phyloP scores from a whole-genome alignment of 2,888 invertebrate species.

The Apocheima hispidaria region DNA sequence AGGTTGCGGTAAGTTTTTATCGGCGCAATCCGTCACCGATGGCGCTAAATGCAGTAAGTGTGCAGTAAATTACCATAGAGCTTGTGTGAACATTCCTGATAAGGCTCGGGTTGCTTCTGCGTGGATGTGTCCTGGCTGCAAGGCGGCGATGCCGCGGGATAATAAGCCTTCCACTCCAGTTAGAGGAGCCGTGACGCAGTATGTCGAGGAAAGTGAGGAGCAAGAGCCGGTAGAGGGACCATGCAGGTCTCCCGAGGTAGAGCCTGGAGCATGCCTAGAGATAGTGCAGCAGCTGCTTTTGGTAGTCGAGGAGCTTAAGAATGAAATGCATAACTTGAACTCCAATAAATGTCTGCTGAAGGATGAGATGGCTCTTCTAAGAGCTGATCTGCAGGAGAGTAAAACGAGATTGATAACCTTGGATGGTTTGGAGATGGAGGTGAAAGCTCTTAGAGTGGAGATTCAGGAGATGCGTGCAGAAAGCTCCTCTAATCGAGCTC shows the following conservation, averaged over 20 bases:
- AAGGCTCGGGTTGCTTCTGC: not conserved
- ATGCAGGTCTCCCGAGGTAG: not conserved
- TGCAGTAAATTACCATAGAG: not conserved
- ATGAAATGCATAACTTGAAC: not conserved
- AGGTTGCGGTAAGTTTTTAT: too few species aligned
- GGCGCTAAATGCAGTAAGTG: not conserved
- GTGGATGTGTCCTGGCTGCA: not conserved
- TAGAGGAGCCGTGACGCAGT: not conserved
- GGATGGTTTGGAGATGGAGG: not conserved
- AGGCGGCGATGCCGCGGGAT: not conserved
- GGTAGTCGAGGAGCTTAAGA: not conserved
- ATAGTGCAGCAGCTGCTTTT: not conserved
- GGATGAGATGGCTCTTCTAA: not conserved
- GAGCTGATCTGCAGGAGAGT: not conserved
- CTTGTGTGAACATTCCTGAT: not conserved
- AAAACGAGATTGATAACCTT: not conserved
- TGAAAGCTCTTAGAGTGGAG: not conserved
- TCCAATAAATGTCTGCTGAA: not conserved
- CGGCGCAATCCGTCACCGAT: not conserved
- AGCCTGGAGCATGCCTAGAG: not conserved
- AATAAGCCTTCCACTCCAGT: not conserved
- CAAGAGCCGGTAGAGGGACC: not conserved
- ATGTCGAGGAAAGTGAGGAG: not conserved
- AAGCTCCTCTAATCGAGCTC: too few species aligned
- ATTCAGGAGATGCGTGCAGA: not conserved